Evolutionary conservation across 1,140 invertebrate genomes (phyloP).

Genomic region (Neodiprion virginianus): DNA sequence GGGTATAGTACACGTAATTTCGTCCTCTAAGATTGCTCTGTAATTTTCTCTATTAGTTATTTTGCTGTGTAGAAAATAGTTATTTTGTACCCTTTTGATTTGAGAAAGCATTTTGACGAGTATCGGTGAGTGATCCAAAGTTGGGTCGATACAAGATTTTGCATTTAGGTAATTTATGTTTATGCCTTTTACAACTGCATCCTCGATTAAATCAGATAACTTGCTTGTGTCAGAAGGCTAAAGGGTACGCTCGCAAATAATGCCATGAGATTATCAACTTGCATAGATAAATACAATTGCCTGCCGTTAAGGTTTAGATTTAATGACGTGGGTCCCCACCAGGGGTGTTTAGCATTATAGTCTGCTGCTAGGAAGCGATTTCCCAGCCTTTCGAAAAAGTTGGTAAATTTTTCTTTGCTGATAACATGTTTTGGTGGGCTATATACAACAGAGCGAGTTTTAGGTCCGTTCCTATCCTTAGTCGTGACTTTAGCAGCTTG

Average conservation of each 20-base stretch:
- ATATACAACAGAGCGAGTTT: constrained; percentile 45
- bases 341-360: constrained; percentile 45
- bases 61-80: background rate
- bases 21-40: background rate
- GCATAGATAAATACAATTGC: constrained; percentile 30
- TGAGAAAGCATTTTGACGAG: constrained; percentile 6
- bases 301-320: constrained; percentile 29
- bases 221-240: constrained; percentile 33
- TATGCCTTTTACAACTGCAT: constrained; percentile 26
- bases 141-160: constrained; percentile 14
- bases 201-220: constrained; percentile 30
- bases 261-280: constrained; percentile 4
- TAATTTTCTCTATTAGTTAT: constrained; percentile 5
- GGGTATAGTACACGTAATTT: background rate
- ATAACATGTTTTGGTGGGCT: constrained; percentile 41
- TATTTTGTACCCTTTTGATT: background rate
- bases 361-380: constrained; percentile 46
- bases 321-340: constrained; percentile 38
- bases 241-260: constrained; percentile 30
- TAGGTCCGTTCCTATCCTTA: constrained; percentile 22
- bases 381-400: constrained; percentile 45
- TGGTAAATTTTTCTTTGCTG: constrained; percentile 36
- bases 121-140: constrained; percentile 24
- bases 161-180: constrained; percentile 15
- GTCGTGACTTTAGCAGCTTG: constrained; percentile 40